Evolutionary conservation across 2,888 invertebrate species (phyloP).

Genomic region (Campoplex capitator): DNA sequence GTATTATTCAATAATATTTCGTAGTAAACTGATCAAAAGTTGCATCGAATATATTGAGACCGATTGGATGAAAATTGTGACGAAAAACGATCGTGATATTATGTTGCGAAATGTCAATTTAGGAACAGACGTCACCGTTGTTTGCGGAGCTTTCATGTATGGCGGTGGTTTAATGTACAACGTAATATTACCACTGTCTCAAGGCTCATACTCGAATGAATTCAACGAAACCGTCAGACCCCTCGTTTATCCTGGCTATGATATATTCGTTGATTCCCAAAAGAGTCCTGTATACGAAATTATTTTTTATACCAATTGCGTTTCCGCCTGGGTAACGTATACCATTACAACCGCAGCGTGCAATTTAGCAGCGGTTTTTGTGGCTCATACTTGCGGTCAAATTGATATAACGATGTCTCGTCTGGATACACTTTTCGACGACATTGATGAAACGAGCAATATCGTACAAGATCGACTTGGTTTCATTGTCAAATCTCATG

Average conservation of each 20-base stretch:
- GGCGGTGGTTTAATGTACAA: constrained; percentile 42
- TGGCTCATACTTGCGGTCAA: constrained; percentile 72
- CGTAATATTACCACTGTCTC: constrained; percentile 49
- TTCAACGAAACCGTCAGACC: constrained; percentile 60
- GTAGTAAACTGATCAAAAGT: constrained; percentile 15
- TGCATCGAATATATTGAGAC: constrained; percentile 48
- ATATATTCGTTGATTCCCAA: constrained; percentile 61
- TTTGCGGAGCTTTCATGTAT: constrained; percentile 58
- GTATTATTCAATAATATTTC: constrained; percentile 43
- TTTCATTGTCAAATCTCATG: constrained; percentile 67
- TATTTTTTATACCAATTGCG: constrained; percentile 66
- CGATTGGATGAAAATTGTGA: constrained; percentile 61
- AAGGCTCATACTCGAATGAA: constrained; percentile 26
- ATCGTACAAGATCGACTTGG: constrained; percentile 58
- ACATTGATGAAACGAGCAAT: constrained; percentile 30
- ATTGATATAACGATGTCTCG: constrained; percentile 67
- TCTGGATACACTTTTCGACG: constrained; percentile 56
- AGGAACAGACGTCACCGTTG: constrained; percentile 39
- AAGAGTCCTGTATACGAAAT: constrained; percentile 71
- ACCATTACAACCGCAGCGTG: constrained; percentile 68
- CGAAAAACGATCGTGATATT: constrained; percentile 60
- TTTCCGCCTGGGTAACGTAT: constrained; percentile 63
- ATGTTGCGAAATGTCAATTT: constrained; percentile 56
- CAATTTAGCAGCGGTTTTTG: constrained; percentile 71
- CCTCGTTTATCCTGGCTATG: constrained; percentile 55